Evolutionary conservation across 64 coral and sea anemone species (phyloP).

Genomic region (Porites australiensis): DNA sequence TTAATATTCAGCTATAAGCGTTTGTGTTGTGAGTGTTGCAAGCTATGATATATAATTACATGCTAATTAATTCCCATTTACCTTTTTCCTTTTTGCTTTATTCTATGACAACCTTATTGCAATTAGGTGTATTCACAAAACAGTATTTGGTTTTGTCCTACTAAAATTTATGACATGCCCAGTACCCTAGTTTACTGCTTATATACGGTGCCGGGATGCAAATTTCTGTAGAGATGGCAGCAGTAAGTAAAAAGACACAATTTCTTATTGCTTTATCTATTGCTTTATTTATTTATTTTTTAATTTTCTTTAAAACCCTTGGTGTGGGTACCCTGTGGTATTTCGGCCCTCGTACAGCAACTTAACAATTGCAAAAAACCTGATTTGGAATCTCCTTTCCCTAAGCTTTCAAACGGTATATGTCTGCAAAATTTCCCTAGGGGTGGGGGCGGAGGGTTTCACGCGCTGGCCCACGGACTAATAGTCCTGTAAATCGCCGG

Average conservation of each 20-base stretch:
- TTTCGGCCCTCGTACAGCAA: not conserved
- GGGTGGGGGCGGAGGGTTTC: not conserved
- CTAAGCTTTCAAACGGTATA: not conserved
- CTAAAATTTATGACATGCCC: not conserved
- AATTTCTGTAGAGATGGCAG: not conserved
- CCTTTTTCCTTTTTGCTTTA: no score
- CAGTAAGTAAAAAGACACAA: not conserved
- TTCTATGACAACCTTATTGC: no score
- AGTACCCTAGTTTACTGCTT: not conserved
- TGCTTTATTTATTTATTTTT: no score
- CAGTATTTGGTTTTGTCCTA: no score
- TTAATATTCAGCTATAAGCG: no score
- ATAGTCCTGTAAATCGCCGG: no score
- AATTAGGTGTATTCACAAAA: no score
- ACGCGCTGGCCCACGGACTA: not conserved
- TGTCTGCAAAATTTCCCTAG: not conserved
- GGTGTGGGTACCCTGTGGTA: no score
- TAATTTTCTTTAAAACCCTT: no score
- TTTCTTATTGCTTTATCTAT: not conserved
- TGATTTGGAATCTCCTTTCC: not conserved
- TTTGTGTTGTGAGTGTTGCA: no score
- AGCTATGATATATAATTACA: no score
- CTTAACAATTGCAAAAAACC: not conserved
- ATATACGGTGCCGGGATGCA: not conserved
- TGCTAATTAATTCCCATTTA: no score